These are phyloP conservation scores for Macquaria ambigua DNA, from an alignment of 2,113 vertebrate species.

Conservation along the genomic window DNA sequence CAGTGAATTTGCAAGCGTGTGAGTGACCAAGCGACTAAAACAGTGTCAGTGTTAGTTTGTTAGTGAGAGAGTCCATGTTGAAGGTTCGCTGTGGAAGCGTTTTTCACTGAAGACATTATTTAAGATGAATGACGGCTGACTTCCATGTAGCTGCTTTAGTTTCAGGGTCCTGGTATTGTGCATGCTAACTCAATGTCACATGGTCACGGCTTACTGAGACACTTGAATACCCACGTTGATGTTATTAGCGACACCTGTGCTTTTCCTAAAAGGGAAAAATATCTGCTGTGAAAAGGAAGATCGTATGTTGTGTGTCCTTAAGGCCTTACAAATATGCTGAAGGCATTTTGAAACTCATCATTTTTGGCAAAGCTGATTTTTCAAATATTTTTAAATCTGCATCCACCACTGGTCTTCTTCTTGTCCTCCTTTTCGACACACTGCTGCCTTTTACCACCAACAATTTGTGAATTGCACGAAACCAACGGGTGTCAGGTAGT, in stretches of 20 bases:
- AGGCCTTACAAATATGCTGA: neutral
- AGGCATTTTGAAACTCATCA: neutral
- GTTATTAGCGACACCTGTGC: neutral
- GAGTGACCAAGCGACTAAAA: slow-evolving; percentile 4
- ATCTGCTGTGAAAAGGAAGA: no score
- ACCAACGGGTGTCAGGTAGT: neutral
- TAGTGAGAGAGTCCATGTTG: neutral
- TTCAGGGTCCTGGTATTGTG: neutral
- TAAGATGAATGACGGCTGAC: neutral
- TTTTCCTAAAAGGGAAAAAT: no score
- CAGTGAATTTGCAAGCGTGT: slow-evolving; percentile 21
- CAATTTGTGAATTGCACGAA: neutral
- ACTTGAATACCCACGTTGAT: neutral
- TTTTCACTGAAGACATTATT: neutral
- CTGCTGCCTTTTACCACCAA: neutral
- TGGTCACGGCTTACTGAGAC: neutral
- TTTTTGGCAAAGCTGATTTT: neutral
- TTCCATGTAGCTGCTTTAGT: neutral
- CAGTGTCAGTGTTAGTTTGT: neutral
- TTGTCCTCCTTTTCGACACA: neutral
- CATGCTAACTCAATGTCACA: neutral
- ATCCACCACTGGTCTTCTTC: neutral
- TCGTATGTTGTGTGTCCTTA: neutral
- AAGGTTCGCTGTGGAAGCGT: neutral
- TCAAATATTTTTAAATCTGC: no score